Conservation (phyloP, 1,140 invertebrate genomes). For the Branchinecta lynchi region DNA sequence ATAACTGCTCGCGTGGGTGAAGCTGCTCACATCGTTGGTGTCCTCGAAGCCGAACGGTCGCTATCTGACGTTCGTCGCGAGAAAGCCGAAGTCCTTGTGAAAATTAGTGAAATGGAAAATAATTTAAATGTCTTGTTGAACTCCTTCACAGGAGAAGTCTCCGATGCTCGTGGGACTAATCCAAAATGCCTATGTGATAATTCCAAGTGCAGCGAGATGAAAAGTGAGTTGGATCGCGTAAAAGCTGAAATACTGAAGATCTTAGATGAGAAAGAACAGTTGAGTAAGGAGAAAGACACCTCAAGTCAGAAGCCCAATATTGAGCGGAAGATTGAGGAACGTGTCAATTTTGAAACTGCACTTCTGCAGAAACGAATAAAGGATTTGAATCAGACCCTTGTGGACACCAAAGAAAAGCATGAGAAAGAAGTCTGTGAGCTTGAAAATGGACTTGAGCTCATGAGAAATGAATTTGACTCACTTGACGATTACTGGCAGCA, state of each 20-base stretch:
- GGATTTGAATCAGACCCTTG: conserved; percentile 20
- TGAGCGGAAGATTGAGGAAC: conserved; percentile 17
- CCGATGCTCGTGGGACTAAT: background rate
- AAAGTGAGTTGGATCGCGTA: conserved; percentile 25
- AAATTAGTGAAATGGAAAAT: background rate
- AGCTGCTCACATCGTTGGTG: background rate
- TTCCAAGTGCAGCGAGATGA: conserved; percentile 13
- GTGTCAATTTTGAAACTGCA: conserved; percentile 20
- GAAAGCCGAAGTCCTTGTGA: background rate
- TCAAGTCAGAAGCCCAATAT: conserved; percentile 23
- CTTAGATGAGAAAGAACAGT: conserved; percentile 27
- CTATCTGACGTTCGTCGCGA: background rate
- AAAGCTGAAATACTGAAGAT: conserved; percentile 28
- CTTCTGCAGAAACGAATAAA: conserved; percentile 19
- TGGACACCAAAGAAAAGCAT: conserved; percentile 24
- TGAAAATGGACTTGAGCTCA: conserved; percentile 50
- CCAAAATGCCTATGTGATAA: background rate
- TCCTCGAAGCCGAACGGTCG: background rate
- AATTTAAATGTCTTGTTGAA: background rate
- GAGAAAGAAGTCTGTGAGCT: conserved; percentile 43
- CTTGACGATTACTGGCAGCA: conserved; percentile 67
- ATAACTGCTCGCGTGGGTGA: background rate
- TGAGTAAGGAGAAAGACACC: conserved; percentile 26
- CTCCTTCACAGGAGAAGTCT: background rate
- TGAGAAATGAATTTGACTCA: conserved; percentile 57